Percentiles rank a stretch among this genome's conserved stretches.
Conservation (phyloP, 2,797 vertebrate genomes). For the Sebastes steindachneri region DNA sequence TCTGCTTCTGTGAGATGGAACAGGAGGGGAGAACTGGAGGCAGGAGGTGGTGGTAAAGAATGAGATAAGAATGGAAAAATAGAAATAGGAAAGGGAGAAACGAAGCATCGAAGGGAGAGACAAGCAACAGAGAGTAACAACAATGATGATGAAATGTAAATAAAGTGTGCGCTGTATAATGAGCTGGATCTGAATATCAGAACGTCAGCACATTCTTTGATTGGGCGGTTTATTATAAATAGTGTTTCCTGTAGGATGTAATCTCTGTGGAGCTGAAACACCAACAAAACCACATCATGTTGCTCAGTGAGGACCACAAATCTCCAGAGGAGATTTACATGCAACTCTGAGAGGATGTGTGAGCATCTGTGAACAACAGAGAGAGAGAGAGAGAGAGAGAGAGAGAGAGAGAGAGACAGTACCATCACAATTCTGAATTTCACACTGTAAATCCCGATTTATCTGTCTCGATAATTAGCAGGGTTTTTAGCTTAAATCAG, state of each 20-base stretch:
- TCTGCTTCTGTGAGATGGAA: too few relatives aligned
- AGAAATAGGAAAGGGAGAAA: background rate
- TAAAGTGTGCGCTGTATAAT: background rate
- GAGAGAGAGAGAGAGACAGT: background rate
- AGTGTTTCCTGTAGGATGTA: background rate
- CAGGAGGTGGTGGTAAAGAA: background rate
- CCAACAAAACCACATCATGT: background rate
- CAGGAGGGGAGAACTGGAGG: background rate
- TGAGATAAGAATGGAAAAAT: background rate
- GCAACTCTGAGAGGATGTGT: background rate
- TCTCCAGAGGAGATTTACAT: background rate
- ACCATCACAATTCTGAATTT: background rate
- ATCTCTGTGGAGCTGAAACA: background rate
- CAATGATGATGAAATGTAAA: background rate
- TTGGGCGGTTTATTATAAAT: background rate
- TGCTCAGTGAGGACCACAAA: background rate
- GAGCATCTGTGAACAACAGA: background rate
- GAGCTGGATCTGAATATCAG: slow-evolving; percentile 7
- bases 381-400: background rate
- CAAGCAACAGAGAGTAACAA: background rate
- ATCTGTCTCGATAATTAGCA: slow-evolving; percentile 20
- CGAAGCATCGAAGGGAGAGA: background rate
- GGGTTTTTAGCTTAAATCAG: background rate
- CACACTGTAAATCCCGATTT: background rate
- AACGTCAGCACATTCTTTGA: slow-evolving; percentile 14